Evolutionary conservation across 37 sponge, comb jelly and placozoan species (phyloP).

Genomic region (Hormiphora californensis): DNA sequence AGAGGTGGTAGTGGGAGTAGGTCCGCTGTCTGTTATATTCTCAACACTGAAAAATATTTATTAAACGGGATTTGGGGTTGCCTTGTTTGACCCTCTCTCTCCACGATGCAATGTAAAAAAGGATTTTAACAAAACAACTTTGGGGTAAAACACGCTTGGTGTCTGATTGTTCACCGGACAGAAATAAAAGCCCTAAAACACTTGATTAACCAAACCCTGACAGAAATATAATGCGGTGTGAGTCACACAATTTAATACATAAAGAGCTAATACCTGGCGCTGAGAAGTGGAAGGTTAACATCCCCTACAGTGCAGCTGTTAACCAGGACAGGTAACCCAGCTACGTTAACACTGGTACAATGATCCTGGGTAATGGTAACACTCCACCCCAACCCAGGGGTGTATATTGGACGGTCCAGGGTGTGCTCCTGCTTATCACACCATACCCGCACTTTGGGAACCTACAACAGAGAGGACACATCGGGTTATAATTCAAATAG

Average conservation of each 20-base stretch:
- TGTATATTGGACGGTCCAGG: not conserved
- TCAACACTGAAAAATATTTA: no score
- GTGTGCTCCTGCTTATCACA: not conserved
- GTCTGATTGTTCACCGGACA: no score
- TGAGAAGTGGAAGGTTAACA: not conserved
- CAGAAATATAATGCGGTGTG: no score
- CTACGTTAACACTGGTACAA: not conserved
- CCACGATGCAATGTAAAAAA: not conserved
- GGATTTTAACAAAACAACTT: not conserved
- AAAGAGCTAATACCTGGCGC: not conserved
- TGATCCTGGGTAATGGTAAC: not conserved
- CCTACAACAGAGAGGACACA: no score
- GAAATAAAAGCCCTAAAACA: no score
- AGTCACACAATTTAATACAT: no score
- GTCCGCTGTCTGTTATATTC: not conserved
- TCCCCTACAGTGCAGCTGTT: not conserved
- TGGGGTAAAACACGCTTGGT: no score
- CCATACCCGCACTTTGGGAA: slow-evolving; percentile 13
- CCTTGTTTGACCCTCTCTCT: not conserved
- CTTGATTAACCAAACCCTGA: no score
- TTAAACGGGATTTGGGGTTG: not conserved
- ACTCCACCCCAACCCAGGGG: not conserved
- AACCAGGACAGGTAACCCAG: not conserved
- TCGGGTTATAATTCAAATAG: no score
- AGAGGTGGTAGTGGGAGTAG: not conserved